Evolutionary conservation across 2,113 vertebrate genomes (phyloP), one percentile per base, ranked within the genome.

Genomic region (Neodontobutis hainanensis): DNA sequence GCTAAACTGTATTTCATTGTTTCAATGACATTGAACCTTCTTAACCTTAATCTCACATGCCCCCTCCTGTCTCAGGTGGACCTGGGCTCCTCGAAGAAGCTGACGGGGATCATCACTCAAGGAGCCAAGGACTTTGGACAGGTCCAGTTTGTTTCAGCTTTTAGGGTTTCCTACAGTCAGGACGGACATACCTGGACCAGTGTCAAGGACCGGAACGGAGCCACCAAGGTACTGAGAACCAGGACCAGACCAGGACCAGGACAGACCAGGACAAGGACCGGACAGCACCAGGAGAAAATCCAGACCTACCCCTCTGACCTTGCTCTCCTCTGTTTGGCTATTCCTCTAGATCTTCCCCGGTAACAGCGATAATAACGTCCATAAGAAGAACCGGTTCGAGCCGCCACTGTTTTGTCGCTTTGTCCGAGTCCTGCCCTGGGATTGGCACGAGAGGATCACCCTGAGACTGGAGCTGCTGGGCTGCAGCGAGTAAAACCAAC

Each of bases 391-490:
- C 0, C 44, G 96, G 45, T 96, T 99, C 0, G 94, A 96, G 0
- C 86, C 85, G 0, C 90, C 96, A 8, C 89, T 99, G 89, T 84
- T 84, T 0, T 88, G 93, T 5, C 95, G 93, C 36, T 97, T 92
- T 0, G 83, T 99, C 14, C 97, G 97, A 45, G 73, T 99, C 80
- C 87, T 96, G 84, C 97, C 97, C 0, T 94, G 96, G 90, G 92
- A 94, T 62, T 99, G 97, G 97, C 95, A 98, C 60, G 95, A 95
- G 70, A 92, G 92, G 49, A 98, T 99, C 92, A 98, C 97, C 38
- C 89, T 99, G 78, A 93, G 97, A 0, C 85, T 97, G 89, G 97
- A 99, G 89, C 94, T 99, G 44, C 93, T 99, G 82, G 97, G 97
- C 80, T 99, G 96, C 0, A 92, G 95, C 0, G 89, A 94, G 75